Conservation (phyloP, 2,888 invertebrate genomes). For the Sepiola atlantica region DNA sequence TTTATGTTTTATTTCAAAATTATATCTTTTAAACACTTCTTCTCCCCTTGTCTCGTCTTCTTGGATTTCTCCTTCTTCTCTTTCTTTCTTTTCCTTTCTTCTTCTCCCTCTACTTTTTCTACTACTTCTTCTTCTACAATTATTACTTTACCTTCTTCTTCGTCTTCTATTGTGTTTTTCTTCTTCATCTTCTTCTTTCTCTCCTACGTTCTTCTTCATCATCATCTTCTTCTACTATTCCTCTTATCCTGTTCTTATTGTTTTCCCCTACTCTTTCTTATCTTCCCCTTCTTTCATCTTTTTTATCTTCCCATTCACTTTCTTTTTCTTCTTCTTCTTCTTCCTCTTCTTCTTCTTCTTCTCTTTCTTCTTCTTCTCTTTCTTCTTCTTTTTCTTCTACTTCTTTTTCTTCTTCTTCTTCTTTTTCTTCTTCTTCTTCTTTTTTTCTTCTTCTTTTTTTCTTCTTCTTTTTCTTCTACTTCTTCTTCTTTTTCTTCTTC, state of each 20-base stretch:
- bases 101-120: not conserved
- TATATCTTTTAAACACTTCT: not conserved
- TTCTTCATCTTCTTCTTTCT: too few species aligned
- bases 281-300: not conserved
- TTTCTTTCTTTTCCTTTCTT: not conserved
- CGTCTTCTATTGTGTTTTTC: too few species aligned
- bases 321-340: too few species aligned
- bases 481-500: too few species aligned
- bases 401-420: too few species aligned
- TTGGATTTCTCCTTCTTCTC: not conserved
- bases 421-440: too few species aligned
- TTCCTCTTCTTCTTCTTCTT: not conserved
- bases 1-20: too few species aligned
- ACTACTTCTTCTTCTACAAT: too few species aligned
- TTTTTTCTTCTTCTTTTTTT: too few species aligned
- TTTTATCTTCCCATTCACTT: not conserved
- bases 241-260: not conserved
- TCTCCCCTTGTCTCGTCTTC: not conserved
- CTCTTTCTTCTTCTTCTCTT: not conserved
- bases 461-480: too few species aligned
- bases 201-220: not conserved
- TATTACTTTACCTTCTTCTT: too few species aligned
- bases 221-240: not conserved
- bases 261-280: not conserved
- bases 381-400: not conserved